Evolutionary conservation across 2,797 vertebrate genomes (phyloP).

Genomic region (Lophotriccus pileatus): DNA sequence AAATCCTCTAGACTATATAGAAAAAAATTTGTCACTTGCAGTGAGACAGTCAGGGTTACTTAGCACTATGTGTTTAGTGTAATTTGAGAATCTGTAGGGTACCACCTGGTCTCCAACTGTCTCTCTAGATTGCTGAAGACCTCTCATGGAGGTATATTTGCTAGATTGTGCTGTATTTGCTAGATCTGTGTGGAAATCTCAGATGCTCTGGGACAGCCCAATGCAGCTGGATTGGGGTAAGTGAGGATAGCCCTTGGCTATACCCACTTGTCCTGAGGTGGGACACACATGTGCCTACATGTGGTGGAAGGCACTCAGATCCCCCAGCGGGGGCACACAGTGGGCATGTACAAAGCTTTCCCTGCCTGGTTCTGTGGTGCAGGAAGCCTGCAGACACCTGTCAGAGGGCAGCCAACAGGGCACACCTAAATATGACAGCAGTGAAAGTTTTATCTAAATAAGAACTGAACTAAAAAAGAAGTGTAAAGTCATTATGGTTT

Average conservation of each 20-base stretch:
- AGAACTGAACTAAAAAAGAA: conserved; percentile 7
- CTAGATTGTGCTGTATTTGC: neutral
- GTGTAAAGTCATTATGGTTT: conserved; percentile 33
- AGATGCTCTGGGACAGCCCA: neutral
- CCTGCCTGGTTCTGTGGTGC: neutral
- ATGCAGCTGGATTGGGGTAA: fast-evolving
- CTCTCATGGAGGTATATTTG: neutral
- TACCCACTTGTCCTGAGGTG: neutral
- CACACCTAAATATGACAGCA: neutral
- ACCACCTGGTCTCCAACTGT: neutral
- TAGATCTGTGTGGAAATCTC: neutral
- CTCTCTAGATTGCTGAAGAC: neutral
- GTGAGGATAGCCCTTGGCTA: neutral
- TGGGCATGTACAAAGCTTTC: neutral
- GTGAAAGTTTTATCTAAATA: neutral
- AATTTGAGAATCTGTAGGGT: neutral
- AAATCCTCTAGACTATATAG: neutral
- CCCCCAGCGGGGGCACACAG: fast-evolving
- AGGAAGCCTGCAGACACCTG: neutral
- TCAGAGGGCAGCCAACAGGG: neutral
- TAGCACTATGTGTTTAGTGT: neutral
- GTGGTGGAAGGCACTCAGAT: neutral
- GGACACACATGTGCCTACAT: neutral
- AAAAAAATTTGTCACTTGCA: neutral
- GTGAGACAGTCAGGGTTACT: neutral